Base-by-base conservation (phyloP, 2,113 vertebrate genomes). In the Isichthys henryi region DNA sequence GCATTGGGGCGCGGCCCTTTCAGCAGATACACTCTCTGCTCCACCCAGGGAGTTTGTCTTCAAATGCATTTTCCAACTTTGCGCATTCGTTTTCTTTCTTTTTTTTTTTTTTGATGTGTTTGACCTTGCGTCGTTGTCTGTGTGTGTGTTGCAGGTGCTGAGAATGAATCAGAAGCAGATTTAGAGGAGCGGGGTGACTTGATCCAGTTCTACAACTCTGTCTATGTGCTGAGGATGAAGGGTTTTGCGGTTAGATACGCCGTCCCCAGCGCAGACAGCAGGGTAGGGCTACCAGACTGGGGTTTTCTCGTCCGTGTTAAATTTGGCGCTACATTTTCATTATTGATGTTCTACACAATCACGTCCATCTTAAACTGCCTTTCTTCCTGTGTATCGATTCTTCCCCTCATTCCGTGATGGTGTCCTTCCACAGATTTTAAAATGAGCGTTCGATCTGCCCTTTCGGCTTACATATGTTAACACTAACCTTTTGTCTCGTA, bases 151-250 rank as follows among this genome's bases (percentile, higher is more conserved):
- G 86, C 90, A 95, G 95, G 94, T 85, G 92, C 92, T 17, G 94
- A 94, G 91, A 94, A 94, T 90, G 89, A 89, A 84, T 92, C 27
- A 66, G 90, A 93, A 93, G 62, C 91, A 93, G 19, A 84, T 9
- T 93, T 93, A 46, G 95, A 95, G 89, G 97, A 99, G 46, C 97
- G 98, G 74, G 97, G 97, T 21, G 98, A 99, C 94, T 97, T 99
- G 31, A 99, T 99, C 92, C 97, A 97, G 92, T 99, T 99, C 92
- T 99, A 99, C 94, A 99, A 99, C 83, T 92, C 94, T 0, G 93
- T 99, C 89, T 99, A 96, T 17, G 94, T 99, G 87, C 94, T 95
- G 94, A 97, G 96, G 95, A 97, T 99, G 90, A 97, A 97, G 88
- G 94, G 95, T 9, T 99, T 99, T 87, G 98, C 97, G 15, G 91